Conservation (phyloP, 2,113 vertebrate genomes). For the Hemicordylus capensis region DNA sequence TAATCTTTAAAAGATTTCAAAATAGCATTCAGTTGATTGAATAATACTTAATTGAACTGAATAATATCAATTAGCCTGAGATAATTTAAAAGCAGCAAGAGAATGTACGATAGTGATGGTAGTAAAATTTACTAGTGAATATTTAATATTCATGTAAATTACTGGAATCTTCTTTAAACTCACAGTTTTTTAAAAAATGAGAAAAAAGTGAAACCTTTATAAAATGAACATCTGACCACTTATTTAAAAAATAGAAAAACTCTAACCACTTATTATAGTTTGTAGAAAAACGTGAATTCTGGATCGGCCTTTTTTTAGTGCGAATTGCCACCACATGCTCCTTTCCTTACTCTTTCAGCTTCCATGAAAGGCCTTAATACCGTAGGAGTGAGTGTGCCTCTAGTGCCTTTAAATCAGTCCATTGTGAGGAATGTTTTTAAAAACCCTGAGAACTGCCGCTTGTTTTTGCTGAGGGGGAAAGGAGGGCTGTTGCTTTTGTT, state of each 20-base stretch:
- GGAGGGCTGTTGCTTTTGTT: constrained; percentile 28
- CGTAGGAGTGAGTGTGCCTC: background rate
- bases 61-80: background rate
- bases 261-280: background rate
- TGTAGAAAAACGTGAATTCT: background rate
- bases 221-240: too few relatives aligned
- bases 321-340: background rate
- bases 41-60: background rate
- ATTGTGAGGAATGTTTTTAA: constrained; percentile 28
- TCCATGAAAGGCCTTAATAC: background rate
- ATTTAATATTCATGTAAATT: too few relatives aligned
- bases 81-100: background rate
- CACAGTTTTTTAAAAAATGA: too few relatives aligned
- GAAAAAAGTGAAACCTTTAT: too few relatives aligned
- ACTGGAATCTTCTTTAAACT: too few relatives aligned
- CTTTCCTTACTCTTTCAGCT: constrained; percentile 37
- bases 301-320: background rate
- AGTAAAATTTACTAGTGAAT: too few relatives aligned
- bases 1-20: background rate
- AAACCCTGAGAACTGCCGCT: constrained; percentile 26
- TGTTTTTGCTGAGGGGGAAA: constrained; percentile 6
- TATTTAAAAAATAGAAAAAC: background rate
- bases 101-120: too few relatives aligned
- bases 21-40: background rate
- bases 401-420: constrained; percentile 40